A percentile compares a stretch with the other conserved stretches of the same genome.
phyloP scores from a whole-genome alignment of 1,140 invertebrate genomes.

The Bradysia coprophila region DNA sequence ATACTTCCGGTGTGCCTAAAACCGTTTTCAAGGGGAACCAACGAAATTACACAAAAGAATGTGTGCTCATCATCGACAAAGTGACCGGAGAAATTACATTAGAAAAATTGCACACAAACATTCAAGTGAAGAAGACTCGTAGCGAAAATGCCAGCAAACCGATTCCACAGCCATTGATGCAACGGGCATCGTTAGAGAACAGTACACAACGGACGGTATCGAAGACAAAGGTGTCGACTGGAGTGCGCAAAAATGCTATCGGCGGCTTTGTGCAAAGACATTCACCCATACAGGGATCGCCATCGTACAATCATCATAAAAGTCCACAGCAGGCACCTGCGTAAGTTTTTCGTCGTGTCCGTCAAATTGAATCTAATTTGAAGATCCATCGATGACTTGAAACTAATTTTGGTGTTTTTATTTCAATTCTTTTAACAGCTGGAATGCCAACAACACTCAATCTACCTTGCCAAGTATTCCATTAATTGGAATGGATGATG shows the following conservation, averaged over 20 bases:
- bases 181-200: conserved; percentile 15
- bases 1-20: conserved; percentile 69
- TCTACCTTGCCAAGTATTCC: conserved; percentile 52
- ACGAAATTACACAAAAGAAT: conserved; percentile 81
- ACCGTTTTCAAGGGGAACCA: conserved; percentile 90
- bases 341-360: conserved; percentile 12
- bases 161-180: conserved; percentile 3
- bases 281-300: conserved; percentile 20
- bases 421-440: conserved; percentile 24
- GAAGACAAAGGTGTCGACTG: conserved; percentile 24
- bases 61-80: conserved; percentile 85
- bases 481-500: conserved; percentile 52
- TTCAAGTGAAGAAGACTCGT: conserved; percentile 90
- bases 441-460: conserved; percentile 32
- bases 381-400: not conserved
- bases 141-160: conserved; percentile 16
- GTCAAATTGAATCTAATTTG: not conserved
- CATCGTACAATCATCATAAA: conserved; percentile 15
- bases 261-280: conserved; percentile 22
- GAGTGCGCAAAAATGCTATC: conserved; percentile 12
- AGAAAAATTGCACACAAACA: conserved; percentile 76
- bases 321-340: conserved; percentile 22
- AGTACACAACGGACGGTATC: conserved; percentile 19
- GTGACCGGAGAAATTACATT: conserved; percentile 80
- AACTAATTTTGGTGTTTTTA: conserved; percentile 6